Percentiles rank a stretch among this genome's conserved stretches.
These are phyloP conservation scores for Nannospalax galili DNA, from an alignment of 2,113 vertebrate genomes.

Conservation along the genomic window DNA sequence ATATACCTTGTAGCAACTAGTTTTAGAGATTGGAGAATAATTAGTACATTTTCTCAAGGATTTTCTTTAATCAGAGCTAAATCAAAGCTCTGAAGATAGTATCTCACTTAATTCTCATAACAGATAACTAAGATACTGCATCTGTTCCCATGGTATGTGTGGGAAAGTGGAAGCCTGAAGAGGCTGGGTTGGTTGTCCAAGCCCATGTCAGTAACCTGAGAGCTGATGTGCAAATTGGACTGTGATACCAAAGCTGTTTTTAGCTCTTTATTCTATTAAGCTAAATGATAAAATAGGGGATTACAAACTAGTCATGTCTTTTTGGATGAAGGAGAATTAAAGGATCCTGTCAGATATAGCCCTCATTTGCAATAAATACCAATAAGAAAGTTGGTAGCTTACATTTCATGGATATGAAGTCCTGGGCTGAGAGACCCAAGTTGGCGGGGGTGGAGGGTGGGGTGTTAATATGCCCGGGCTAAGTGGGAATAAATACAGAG, in stretches of 20 bases:
- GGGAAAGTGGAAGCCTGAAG: not conserved
- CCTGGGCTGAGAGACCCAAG: not conserved
- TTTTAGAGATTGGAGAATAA: not conserved
- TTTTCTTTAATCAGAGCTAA: not conserved
- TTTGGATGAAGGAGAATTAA: not conserved
- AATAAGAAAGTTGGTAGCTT: not conserved
- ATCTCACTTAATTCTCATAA: not conserved
- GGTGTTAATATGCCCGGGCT: not conserved
- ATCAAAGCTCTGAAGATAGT: not conserved
- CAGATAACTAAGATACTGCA: not conserved
- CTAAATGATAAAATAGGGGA: not conserved
- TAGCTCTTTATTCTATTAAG: not conserved
- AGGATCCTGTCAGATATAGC: not conserved
- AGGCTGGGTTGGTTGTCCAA: not conserved
- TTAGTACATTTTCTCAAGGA: not conserved
- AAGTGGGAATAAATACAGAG: not conserved
- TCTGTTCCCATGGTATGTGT: not conserved
- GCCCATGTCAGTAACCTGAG: not conserved
- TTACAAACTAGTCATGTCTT: not conserved
- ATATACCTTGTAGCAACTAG: not conserved
- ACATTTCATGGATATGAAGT: not conserved
- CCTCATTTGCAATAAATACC: not conserved
- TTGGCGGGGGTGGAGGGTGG: too few species aligned
- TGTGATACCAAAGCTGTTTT: not conserved
- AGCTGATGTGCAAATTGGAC: not conserved